Percentiles rank a stretch among this genome's conserved stretches.
These are phyloP conservation scores for Holocentrus rufus DNA, from an alignment of 2,797 vertebrate species.

Conservation along the genomic window DNA sequence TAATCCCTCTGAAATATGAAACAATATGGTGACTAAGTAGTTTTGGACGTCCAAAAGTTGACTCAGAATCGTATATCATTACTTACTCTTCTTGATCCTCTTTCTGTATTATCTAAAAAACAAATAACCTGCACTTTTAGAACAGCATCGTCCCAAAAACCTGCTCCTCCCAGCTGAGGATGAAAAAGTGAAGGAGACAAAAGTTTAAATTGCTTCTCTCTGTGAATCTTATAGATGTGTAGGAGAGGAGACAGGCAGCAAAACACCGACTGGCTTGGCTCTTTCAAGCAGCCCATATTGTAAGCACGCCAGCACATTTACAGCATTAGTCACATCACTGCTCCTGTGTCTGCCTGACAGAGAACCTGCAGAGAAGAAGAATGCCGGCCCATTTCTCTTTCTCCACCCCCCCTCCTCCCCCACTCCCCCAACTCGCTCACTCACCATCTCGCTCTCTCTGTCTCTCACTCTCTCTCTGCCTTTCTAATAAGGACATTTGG, in stretches of 20 bases:
- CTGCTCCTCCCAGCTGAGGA: slow-evolving; percentile 33
- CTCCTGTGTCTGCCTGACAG: slow-evolving; percentile 64
- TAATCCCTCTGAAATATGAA: slow-evolving; percentile 6
- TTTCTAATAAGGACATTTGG: slow-evolving; percentile 79
- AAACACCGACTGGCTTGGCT: slow-evolving; percentile 48
- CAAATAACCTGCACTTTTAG: slow-evolving; percentile 18
- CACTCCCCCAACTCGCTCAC: slow-evolving; percentile 9
- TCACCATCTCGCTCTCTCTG: slow-evolving; percentile 22
- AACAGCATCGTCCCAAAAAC: slow-evolving; percentile 11
- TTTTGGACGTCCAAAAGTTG: slow-evolving; percentile 1
- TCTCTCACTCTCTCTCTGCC: slow-evolving; percentile 50
- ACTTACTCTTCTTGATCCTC: not conserved
- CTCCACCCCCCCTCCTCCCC: slow-evolving; percentile 17
- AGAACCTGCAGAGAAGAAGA: slow-evolving; percentile 67
- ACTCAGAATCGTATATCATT: not conserved
- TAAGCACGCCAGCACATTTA: slow-evolving; percentile 67
- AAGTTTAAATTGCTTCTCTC: slow-evolving; percentile 70
- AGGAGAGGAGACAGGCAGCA: slow-evolving; percentile 60
- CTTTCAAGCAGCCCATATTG: slow-evolving; percentile 54
- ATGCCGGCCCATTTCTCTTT: slow-evolving; percentile 56
- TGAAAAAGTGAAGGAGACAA: slow-evolving; percentile 62
- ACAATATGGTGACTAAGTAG: not conserved
- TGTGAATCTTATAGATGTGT: slow-evolving; percentile 51
- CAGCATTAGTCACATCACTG: slow-evolving; percentile 77
- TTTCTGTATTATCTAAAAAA: not conserved